Evolutionary conservation across 2,113 vertebrate genomes (phyloP).

Genomic region (Tragelaphus imberbis): DNA sequence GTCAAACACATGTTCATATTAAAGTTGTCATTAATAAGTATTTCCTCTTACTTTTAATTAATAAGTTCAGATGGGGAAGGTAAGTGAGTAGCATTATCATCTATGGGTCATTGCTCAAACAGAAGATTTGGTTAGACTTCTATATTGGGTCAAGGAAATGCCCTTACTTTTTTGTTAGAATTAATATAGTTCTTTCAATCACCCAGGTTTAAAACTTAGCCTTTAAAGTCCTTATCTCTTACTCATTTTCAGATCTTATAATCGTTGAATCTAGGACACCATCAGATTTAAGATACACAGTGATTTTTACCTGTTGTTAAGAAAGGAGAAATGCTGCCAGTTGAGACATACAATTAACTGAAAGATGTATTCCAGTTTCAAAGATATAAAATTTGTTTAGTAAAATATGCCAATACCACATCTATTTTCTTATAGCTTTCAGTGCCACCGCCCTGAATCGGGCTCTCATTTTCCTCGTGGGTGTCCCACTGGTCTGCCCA

Average conservation of each 20-base stretch:
- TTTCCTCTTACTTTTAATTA: background rate
- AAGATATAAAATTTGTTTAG: background rate
- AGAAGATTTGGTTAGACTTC: background rate
- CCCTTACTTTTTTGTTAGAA: background rate
- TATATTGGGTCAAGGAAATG: background rate
- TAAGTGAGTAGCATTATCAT: background rate
- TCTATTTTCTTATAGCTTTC: background rate
- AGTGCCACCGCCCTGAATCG: background rate
- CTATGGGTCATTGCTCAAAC: background rate
- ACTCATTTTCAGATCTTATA: background rate
- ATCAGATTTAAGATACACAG: background rate
- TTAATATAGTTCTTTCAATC: background rate
- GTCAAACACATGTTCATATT: slow-evolving; percentile 20
- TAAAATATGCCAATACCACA: background rate
- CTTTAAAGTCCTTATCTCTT: slow-evolving; percentile 28
- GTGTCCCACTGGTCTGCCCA: background rate
- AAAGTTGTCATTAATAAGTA: slow-evolving; percentile 22
- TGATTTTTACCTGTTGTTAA: background rate
- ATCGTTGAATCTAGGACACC: background rate
- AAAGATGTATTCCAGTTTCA: background rate
- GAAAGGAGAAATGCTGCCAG: background rate
- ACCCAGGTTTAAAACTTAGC: background rate
- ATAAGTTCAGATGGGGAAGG: background rate
- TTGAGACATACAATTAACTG: background rate
- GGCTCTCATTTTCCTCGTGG: background rate